Evolutionary conservation across 2,888 invertebrate species (phyloP), one percentile per base, ranked within the genome.

Genomic region (Apodemia duryi): DNA sequence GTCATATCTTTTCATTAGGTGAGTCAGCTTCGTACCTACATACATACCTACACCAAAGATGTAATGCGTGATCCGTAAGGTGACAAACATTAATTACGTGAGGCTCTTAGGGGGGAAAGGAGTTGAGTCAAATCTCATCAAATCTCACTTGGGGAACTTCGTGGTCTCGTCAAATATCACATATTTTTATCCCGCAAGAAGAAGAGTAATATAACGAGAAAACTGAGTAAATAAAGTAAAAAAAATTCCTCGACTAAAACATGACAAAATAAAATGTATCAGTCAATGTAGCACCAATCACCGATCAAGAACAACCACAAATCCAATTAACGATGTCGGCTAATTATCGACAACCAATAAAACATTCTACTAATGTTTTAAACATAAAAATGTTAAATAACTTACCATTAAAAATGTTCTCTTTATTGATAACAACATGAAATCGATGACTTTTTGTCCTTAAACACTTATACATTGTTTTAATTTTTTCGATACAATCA

Each of bases 331-430:
- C 66, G 54, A 43, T 66, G 63, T 63, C 32, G 57, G 63, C 67
- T 72, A 69, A 71, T 70, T 70, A 70, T 65, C 68, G 29, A 46
- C 63, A 49, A 28, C 63, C 46, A 61, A 70, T 51, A 51, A 60
- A n/a, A 60, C 7, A 60, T 60, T 13, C 21, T 51, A 21, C n/a
- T 13, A 35, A 60, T 60, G 11, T 60, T 60, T n/a, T 32, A 60
- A 13, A 7, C 13, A 13, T 60, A 6, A 60, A 32, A 29, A 11
- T 35, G 2, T 13, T 35, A 13, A 60, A 32, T 60, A 60, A 72
- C 75, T 51, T 70, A 75, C 76, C 75, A 75, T 74, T 66, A 75
- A 74, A 72, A 73, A 69, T 63, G 62, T 69, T 65, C 71, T 66
- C 63, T 60, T 63, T 64, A 69, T 70, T 70, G 67, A 68, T 65